These are phyloP conservation scores for Solea senegalensis DNA, from an alignment of 2,113 vertebrate species.

Conservation along the genomic window DNA sequence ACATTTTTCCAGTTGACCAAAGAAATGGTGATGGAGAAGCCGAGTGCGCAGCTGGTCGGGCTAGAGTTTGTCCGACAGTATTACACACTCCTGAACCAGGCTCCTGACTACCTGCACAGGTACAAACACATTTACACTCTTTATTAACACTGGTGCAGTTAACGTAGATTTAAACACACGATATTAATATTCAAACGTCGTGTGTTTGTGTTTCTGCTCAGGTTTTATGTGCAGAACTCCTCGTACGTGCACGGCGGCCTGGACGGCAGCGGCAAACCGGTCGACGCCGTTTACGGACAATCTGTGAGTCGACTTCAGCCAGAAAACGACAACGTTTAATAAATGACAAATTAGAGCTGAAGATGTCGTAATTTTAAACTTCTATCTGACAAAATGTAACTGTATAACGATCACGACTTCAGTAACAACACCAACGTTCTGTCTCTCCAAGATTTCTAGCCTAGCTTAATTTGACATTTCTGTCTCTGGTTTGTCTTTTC, in stretches of 20 bases:
- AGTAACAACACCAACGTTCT: no score
- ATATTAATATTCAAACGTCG: not conserved
- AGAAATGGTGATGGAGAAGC: constrained; percentile 99
- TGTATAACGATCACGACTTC: no score
- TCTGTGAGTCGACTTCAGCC: constrained; percentile 82
- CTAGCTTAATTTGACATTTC: no score
- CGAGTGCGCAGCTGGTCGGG: constrained; percentile 99
- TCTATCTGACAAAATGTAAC: no score
- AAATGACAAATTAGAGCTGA: no score
- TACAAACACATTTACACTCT: constrained; percentile 50
- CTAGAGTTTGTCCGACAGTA: constrained; percentile 99
- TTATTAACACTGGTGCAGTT: no score
- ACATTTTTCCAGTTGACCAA: constrained; percentile 90
- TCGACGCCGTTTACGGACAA: constrained; percentile 93
- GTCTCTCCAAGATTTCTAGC: no score
- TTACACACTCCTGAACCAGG: constrained; percentile 97
- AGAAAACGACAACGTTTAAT: no score
- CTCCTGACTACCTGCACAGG: constrained; percentile 98
- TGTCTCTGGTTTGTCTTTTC: no score
- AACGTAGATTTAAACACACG: no score
- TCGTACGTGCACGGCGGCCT: constrained; percentile 98
- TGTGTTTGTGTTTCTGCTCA: constrained; percentile 46
- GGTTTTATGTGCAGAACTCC: constrained; percentile 98
- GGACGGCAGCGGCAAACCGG: constrained; percentile 95
- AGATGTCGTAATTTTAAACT: no score